A percentile compares a stretch with the other conserved stretches of the same genome.
Conservation (phyloP, 2,888 invertebrate species). For the Eurytoma californica region DNA sequence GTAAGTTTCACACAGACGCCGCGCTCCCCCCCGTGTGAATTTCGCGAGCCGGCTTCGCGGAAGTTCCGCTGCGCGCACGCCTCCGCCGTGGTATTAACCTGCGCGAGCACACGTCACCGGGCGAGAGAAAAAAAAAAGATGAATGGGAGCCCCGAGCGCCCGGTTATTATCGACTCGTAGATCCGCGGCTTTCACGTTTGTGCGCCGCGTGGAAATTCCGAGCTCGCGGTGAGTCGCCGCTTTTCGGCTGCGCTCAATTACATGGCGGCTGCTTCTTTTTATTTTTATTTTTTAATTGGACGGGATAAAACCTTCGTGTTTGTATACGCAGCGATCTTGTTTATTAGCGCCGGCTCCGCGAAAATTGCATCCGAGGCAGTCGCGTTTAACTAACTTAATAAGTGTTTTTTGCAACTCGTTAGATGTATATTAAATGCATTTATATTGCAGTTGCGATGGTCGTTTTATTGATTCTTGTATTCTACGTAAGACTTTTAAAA, state of each 20-base stretch:
- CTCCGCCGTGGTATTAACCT: too few species aligned
- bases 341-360: neutral
- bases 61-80: too few species aligned
- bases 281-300: slow-evolving; percentile 17
- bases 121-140: too few species aligned
- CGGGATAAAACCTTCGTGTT: neutral
- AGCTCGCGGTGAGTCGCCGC: slow-evolving; percentile 13
- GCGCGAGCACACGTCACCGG: too few species aligned
- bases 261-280: neutral
- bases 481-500: too few species aligned
- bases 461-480: too few species aligned
- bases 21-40: neutral
- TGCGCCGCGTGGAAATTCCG: slow-evolving; percentile 24
- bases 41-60: neutral
- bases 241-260: slow-evolving; percentile 20
- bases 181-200: slow-evolving; percentile 43
- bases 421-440: too few species aligned
- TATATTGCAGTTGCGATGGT: too few species aligned
- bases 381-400: too few species aligned
- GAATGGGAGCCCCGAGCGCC: too few species aligned
- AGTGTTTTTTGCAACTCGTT: neutral
- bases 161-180: slow-evolving; percentile 47
- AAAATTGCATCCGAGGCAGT: neutral
- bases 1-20: neutral
- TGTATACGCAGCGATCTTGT: neutral